A percentile compares a stretch with the other conserved stretches of the same genome.
Conservation (phyloP, 2,797 vertebrate genomes). For the Enteromius trimaculatus region DNA sequence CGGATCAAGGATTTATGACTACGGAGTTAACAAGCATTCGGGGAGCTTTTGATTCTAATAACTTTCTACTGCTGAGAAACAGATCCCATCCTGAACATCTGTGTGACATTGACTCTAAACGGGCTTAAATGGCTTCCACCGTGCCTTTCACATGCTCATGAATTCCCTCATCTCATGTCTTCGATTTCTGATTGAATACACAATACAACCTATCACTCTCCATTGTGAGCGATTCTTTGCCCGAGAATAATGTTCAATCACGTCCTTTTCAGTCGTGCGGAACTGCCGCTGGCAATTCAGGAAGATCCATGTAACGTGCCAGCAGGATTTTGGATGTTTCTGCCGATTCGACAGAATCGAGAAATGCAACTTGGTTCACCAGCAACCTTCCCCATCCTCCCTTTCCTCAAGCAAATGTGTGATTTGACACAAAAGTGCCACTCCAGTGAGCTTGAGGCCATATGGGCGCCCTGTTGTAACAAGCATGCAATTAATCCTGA, state of each 20-base stretch:
- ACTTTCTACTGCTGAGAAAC: constrained; percentile 50
- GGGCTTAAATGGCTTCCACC: constrained; percentile 33
- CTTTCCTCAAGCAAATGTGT: constrained; percentile 42
- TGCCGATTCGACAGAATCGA: constrained; percentile 24
- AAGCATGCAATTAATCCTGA: constrained; percentile 65
- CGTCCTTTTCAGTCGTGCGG: constrained; percentile 41
- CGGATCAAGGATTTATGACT: constrained; percentile 36
- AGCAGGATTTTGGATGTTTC: constrained; percentile 41
- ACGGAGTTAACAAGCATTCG: constrained; percentile 54
- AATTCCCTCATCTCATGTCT: constrained; percentile 43
- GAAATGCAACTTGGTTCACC: constrained; percentile 16
- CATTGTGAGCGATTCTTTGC: constrained; percentile 26
- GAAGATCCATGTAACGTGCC: constrained; percentile 17
- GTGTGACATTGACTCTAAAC: constrained; percentile 44
- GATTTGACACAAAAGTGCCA: constrained; percentile 60
- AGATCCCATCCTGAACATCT: constrained; percentile 50
- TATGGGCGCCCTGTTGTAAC: constrained; percentile 63
- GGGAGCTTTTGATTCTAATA: constrained; percentile 57
- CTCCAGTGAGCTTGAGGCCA: constrained; percentile 58
- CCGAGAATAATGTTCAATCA: constrained; percentile 35
- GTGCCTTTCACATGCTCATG: constrained; percentile 16
- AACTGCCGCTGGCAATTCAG: constrained; percentile 30
- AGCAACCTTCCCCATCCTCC: constrained; percentile 32
- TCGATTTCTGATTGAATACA: constrained; percentile 41
- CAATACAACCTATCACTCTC: constrained; percentile 38